Evolutionary conservation across 2,113 vertebrate species (phyloP).

Genomic region (Phaethon lepturus): DNA sequence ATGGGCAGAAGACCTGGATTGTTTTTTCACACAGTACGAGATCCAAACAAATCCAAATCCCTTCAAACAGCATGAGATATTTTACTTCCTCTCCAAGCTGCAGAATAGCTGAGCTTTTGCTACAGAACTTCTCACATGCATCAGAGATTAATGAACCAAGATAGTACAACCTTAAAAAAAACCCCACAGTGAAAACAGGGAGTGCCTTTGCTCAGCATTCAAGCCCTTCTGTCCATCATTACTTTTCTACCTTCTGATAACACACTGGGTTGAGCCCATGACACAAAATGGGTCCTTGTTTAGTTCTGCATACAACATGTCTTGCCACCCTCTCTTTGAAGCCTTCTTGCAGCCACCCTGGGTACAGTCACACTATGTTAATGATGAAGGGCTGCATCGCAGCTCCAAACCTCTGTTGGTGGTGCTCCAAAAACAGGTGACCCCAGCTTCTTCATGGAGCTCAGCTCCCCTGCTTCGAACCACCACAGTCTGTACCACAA

Average conservation of each 20-base stretch:
- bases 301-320: not conserved
- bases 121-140: not conserved
- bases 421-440: not conserved
- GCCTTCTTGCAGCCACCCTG: not conserved
- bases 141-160: not conserved
- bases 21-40: not conserved
- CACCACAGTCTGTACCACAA: accelerated
- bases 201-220: not conserved
- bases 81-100: not conserved
- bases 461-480: not conserved
- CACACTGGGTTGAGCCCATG: not conserved
- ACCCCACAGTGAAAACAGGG: not conserved
- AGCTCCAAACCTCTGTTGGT: not conserved
- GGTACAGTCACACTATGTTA: not conserved
- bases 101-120: not conserved
- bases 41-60: not conserved
- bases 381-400: not conserved
- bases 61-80: not conserved
- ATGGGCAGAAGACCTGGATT: not conserved
- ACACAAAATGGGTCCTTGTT: not conserved
- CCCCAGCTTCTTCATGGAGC: not conserved
- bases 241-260: not conserved
- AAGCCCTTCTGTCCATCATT: not conserved
- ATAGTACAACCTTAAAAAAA: not conserved
- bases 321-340: not conserved